These are phyloP conservation scores for Drosophila sechellia DNA, from an alignment of 1,140 invertebrate genomes.

Conservation along the genomic window DNA sequence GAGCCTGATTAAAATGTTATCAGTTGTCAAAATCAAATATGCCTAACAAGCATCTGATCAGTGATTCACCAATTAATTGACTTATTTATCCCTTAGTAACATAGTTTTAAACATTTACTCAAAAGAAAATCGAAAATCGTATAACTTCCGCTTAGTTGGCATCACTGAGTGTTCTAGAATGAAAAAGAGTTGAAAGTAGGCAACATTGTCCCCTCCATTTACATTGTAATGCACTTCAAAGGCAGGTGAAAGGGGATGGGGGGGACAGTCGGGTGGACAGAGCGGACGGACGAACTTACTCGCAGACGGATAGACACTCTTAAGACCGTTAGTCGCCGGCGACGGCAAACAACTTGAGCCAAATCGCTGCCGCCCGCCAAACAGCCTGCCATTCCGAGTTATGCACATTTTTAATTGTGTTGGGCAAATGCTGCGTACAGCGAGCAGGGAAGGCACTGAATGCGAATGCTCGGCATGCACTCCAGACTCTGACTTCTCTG, in stretches of 20 bases:
- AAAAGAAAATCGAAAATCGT: neutral
- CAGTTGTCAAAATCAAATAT: too few species aligned
- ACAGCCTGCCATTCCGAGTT: slow-evolving; percentile 53
- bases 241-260: slow-evolving; percentile 49
- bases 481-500: slow-evolving; percentile 38
- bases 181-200: slow-evolving; percentile 54
- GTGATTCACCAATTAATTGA: too few species aligned
- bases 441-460: slow-evolving; percentile 4
- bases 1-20: too few species aligned
- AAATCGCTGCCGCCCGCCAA: slow-evolving; percentile 52
- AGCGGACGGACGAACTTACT: slow-evolving; percentile 13
- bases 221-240: slow-evolving; percentile 79
- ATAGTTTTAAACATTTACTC: neutral
- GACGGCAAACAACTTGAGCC: slow-evolving; percentile 67
- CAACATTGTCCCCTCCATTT: slow-evolving; percentile 67
- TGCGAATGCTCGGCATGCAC: slow-evolving; percentile 29
- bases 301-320: slow-evolving; percentile 34
- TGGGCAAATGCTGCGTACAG: slow-evolving; percentile 65
- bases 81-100: neutral
- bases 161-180: slow-evolving; percentile 26
- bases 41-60: too few species aligned
- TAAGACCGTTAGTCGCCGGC: slow-evolving; percentile 61
- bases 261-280: slow-evolving; percentile 20
- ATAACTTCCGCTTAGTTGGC: neutral
- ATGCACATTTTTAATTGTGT: slow-evolving; percentile 82